Base-by-base conservation (phyloP, 2,888 invertebrate genomes). In the Rotaria sp. region DNA sequence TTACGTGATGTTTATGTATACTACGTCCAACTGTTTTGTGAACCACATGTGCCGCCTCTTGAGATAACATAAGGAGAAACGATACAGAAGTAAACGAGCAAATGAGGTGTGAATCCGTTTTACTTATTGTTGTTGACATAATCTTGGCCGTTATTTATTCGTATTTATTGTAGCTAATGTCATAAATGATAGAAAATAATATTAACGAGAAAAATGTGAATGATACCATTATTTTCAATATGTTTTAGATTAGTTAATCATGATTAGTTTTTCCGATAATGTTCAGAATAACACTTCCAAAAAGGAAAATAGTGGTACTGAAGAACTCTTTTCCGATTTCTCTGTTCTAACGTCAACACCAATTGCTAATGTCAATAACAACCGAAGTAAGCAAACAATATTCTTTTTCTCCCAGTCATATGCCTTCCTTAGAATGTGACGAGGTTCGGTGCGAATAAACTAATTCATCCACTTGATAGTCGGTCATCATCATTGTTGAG, bases 231-330 rank as follows among this genome's bases (percentile, higher is more conserved):
- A 21, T 67, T 67, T 35, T 67, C 67, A 35, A 67, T 67, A 67
- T 67, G 21, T 67, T 67, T 67, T 35, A 67, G 67, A 67, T 67
- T 67, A 67, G 38, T 67, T 35, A 67, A 67, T 67, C 35, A 67
- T 67, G 67, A 67, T 35, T 67, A 35, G 21, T 67, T 67, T 67
- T 67, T 67, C 67, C 67, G 35, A 35, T 35, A 21, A 11, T 67
- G 35, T 38, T 4, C 67, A 67, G 18, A 67, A 30, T 67, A 38
- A 7, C 8, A 35, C 67, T 67, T 10, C 35, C 15, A 67, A 7
- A 35, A 21, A 30, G 15, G 4, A 67, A 67, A 67, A 21, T 67
- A 38, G 38, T 1, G 18, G 2, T 38, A 7, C 38, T 38, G 18
- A 67, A 67, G 67, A 67, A 67, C 21, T 35, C 67, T 35, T 38